Conservation (phyloP, 2,113 vertebrate species). For the Gila orcuttii region DNA sequence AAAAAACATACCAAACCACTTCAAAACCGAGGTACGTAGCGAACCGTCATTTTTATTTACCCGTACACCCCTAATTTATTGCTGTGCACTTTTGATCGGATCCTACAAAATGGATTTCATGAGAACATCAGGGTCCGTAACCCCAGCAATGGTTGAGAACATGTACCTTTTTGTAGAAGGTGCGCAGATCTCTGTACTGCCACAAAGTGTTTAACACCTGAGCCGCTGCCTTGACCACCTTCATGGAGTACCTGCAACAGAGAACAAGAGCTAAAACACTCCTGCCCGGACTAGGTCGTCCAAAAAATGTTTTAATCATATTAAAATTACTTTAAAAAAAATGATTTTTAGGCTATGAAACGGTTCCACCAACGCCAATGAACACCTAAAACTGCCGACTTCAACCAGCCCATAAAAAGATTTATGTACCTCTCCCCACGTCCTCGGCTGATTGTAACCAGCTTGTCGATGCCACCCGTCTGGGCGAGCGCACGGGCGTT, state of each 20-base stretch:
- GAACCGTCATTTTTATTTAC: too few relatives aligned
- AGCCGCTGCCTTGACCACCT: slow-evolving; percentile 95
- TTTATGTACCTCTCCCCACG: slow-evolving; percentile 87
- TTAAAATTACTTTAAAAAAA: not conserved
- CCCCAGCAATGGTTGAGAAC: not conserved
- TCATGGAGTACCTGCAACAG: slow-evolving; percentile 86
- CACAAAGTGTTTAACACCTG: slow-evolving; percentile 97
- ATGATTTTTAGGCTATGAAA: not conserved
- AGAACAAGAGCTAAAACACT: not conserved
- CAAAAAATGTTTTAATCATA: not conserved
- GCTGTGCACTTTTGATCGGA: not conserved
- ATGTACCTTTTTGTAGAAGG: slow-evolving; percentile 96
- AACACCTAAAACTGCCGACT: not conserved
- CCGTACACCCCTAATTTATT: not conserved
- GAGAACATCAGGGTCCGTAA: not conserved
- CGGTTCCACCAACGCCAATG: not conserved
- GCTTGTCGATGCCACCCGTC: slow-evolving; percentile 92
- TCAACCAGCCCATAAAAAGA: not conserved
- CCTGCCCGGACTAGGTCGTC: not conserved
- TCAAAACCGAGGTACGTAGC: too few relatives aligned
- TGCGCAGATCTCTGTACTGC: slow-evolving; percentile 96
- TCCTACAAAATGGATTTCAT: not conserved
- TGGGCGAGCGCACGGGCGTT: slow-evolving; percentile 96
- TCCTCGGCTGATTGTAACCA: slow-evolving; percentile 95
- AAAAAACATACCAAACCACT: too few relatives aligned